These are phyloP conservation scores for Epirrhoe alternata DNA, from an alignment of 2,888 invertebrate genomes.

Conservation along the genomic window DNA sequence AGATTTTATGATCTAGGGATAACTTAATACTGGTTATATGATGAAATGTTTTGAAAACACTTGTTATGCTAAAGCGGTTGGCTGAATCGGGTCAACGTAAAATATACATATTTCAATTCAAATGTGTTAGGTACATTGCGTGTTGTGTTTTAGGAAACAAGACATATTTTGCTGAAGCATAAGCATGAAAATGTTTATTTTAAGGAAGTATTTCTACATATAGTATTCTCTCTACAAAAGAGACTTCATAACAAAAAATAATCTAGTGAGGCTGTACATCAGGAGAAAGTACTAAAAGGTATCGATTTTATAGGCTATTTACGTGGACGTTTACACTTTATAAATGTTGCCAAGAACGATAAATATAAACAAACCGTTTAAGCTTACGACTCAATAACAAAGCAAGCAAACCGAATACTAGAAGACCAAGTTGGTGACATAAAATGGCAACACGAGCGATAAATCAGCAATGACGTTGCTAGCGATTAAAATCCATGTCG, in stretches of 20 bases:
- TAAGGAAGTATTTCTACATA: too few relatives aligned
- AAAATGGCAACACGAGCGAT: constrained; percentile 53
- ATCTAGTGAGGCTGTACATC: not conserved
- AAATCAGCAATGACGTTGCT: constrained; percentile 73
- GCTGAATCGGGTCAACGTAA: too few relatives aligned
- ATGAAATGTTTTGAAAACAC: too few relatives aligned
- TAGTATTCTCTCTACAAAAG: too few relatives aligned
- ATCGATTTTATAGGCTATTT: not conserved
- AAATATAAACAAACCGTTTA: not conserved
- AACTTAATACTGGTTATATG: too few relatives aligned
- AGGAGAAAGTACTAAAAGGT: not conserved
- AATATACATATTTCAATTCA: too few relatives aligned
- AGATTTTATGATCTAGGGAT: too few relatives aligned
- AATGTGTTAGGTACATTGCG: too few relatives aligned
- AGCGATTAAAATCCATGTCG: constrained; percentile 77
- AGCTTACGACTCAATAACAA: constrained; percentile 8
- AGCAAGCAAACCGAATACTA: constrained; percentile 6
- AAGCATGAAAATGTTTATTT: too few relatives aligned
- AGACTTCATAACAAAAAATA: not conserved
- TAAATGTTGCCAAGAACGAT: not conserved
- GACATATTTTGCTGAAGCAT: too few relatives aligned
- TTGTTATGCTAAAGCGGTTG: too few relatives aligned
- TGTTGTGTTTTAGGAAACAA: too few relatives aligned
- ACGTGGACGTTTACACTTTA: not conserved
- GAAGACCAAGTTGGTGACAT: constrained; percentile 19